Percentiles rank a stretch among this genome's conserved stretches.
Evolutionary conservation across 1,140 invertebrate species (phyloP).

Genomic region (Calephelis virginiensis): DNA sequence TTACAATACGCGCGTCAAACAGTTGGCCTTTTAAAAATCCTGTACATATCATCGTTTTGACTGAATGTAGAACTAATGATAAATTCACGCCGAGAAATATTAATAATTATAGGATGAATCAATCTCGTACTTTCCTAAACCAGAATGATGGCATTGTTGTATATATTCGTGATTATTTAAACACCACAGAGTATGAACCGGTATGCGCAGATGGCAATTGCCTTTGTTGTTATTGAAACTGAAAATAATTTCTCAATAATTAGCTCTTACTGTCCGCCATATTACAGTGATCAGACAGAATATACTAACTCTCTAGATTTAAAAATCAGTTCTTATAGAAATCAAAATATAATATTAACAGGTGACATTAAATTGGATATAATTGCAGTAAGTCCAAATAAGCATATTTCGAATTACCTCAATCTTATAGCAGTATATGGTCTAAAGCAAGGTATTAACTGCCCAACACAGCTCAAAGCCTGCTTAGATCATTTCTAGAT

Average conservation of each 20-base stretch:
- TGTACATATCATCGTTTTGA: neutral
- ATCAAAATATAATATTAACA: conserved; percentile 5
- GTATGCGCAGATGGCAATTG: too few relatives aligned
- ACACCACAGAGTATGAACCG: neutral
- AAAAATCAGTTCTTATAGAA: conserved; percentile 1
- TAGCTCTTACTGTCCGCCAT: conserved; percentile 2
- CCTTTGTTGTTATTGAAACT: neutral
- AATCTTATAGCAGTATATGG: too few relatives aligned
- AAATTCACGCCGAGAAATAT: conserved; percentile 6
- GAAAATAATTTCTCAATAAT: conserved; percentile 6
- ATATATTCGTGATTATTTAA: conserved; percentile 3
- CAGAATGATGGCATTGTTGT: conserved; percentile 6
- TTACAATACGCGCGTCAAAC: neutral
- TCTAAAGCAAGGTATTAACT: too few relatives aligned
- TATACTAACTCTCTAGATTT: neutral
- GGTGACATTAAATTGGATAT: conserved; percentile 4
- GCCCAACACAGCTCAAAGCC: neutral
- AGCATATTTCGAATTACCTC: too few relatives aligned
- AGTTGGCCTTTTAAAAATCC: too few relatives aligned
- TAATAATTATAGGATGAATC: conserved; percentile 9
- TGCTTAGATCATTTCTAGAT: conserved; percentile 3
- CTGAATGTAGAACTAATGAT: conserved; percentile 2
- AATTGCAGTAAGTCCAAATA: neutral
- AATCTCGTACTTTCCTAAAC: neutral
- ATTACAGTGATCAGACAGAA: neutral